Base-by-base conservation (phyloP, 2,888 invertebrate species). In the Phortica okadai region DNA sequence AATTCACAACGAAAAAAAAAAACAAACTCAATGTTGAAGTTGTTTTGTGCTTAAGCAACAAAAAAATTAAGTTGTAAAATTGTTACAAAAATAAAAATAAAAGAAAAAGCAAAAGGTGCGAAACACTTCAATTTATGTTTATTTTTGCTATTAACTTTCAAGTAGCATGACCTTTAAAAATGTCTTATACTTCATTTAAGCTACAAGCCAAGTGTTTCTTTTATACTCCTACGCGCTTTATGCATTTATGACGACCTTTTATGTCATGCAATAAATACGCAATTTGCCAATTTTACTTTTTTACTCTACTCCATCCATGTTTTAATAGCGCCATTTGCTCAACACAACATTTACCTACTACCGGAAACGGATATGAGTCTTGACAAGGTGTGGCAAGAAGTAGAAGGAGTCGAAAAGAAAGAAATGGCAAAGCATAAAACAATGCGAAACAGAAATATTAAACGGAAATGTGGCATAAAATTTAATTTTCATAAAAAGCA, bases 171-270 rank as follows among this genome's bases (percentile, higher is more conserved):
- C 56, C 6, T 56, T 56, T 56, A 16, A 56, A 16, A 14, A 56
- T 56, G 56, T 56, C 56, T 56, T 16, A 56, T 5, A 56, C 56
- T 16, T 56, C 56, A 56, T 56, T 33, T 64, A 64, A 64, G 25
- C 41, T 42, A 21, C 33, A 33, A 33, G 33, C 33, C 33, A 33
- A 33, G 33, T 33, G 33, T 6, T 33, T 6, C 8, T 70, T 70
- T 54, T 67, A 14, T 67, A 44, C 33, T 59, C 0, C 8, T 59
- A 21, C 25, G 25, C 25, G 16, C 21, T 16, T 42, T 67, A 21
- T 41, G 44, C 67, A 67, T 67, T 67, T 67, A 67, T 67, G 42
- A 45, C 16, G 45, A n/a, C n/a, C 70, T 45, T 73, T 74, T 74
- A 62, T 64, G 33, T 59, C 45, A 11, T 64, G 33, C 54, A 62